phyloP scores from a whole-genome alignment of 2,888 invertebrate genomes.

The Drosophila quinaria region DNA sequence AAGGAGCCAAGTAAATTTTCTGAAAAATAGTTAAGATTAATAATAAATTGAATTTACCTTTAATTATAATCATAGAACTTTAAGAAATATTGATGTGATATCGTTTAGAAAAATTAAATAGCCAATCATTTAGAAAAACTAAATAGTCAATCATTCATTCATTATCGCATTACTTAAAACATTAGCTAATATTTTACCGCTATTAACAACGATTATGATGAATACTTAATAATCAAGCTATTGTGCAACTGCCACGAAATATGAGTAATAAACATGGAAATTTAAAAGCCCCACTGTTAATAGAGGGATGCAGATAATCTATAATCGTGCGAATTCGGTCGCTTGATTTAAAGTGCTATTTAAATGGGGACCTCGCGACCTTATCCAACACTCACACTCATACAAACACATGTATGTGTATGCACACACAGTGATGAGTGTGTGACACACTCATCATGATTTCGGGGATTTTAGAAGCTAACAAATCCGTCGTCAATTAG shows the following conservation, averaged over 20 bases:
- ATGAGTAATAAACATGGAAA: constrained; percentile 33
- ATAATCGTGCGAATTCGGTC: constrained; percentile 8
- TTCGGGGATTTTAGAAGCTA: constrained; percentile 41
- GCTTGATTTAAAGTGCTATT: neutral
- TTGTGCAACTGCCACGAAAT: neutral
- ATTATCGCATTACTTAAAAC: no score
- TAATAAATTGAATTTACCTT: no score
- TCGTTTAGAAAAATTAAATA: neutral
- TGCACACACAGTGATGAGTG: no score
- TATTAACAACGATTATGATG: neutral
- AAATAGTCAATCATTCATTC: neutral
- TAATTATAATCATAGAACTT: no score
- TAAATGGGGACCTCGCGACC: neutral
- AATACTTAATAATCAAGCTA: neutral
- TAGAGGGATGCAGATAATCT: neutral
- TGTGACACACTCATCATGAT: constrained; percentile 7
- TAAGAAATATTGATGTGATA: neutral
- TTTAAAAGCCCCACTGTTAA: constrained; percentile 11
- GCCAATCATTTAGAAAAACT: neutral
- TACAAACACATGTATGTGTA: neutral
- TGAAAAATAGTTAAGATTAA: no score
- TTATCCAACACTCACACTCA: neutral
- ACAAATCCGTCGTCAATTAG: constrained; percentile 25
- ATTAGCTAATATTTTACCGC: constrained; percentile 1
- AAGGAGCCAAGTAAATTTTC: no score